These are phyloP conservation scores for Zosterops lateralis DNA, from an alignment of 2,113 vertebrate genomes.

Conservation along the genomic window DNA sequence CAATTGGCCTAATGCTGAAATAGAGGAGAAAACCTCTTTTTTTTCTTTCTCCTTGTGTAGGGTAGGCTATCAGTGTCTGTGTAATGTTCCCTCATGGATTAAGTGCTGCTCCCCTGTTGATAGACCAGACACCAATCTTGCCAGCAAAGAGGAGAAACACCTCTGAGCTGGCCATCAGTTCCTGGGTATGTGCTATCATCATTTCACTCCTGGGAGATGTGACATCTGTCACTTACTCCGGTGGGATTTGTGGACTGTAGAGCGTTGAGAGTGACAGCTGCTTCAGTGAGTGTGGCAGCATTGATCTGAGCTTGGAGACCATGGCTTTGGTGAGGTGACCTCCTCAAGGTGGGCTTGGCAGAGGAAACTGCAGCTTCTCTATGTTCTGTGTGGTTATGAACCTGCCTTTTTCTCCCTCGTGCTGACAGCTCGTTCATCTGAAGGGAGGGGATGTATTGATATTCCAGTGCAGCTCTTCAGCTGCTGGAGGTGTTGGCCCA, in stretches of 20 bases:
- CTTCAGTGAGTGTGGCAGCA: not conserved
- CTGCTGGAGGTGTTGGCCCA: not conserved
- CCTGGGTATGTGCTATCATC: not conserved
- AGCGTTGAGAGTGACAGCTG: not conserved
- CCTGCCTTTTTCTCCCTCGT: not conserved
- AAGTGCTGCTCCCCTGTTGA: not conserved
- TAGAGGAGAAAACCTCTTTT: not conserved
- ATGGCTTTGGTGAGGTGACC: not conserved
- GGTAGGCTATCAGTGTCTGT: not conserved
- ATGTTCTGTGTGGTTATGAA: rapidly evolving
- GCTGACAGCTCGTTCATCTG: not conserved
- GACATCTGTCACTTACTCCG: not conserved
- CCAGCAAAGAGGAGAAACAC: not conserved
- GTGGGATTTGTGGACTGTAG: not conserved
- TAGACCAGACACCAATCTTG: not conserved
- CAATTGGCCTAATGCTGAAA: not conserved
- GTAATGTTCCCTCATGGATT: not conserved
- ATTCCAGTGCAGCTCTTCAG: not conserved
- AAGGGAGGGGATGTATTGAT: not conserved
- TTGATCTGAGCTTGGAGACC: not conserved
- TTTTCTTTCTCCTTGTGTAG: not conserved
- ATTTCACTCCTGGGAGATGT: not conserved
- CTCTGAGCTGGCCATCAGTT: not conserved
- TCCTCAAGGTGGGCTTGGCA: not conserved
- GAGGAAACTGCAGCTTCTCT: not conserved